A percentile compares a stretch with the other conserved stretches of the same genome.
Conservation (phyloP, 2,888 invertebrate species). For the Ichneumon xanthorius region DNA sequence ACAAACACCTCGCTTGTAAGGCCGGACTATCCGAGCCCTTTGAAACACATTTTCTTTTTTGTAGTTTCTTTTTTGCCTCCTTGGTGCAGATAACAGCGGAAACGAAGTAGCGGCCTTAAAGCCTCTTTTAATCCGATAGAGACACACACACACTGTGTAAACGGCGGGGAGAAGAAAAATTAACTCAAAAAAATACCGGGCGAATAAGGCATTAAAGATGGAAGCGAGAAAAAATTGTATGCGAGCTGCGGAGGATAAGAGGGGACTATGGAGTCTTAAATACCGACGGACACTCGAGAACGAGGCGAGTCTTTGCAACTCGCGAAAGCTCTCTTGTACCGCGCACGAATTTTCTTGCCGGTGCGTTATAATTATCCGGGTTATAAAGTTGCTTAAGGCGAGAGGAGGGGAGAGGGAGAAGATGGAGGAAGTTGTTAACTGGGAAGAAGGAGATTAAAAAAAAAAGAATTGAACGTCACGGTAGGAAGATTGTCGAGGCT, state of each 20-base stretch:
- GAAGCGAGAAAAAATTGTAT: background rate
- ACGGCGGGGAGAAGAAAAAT: too few relatives aligned
- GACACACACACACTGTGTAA: too few relatives aligned
- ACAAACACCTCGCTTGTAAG: background rate
- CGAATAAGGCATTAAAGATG: background rate
- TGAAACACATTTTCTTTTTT: background rate
- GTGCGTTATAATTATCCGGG: constrained; percentile 1
- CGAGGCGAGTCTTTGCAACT: background rate
- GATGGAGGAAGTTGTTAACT: background rate
- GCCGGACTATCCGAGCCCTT: background rate
- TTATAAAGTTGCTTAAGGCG: background rate
- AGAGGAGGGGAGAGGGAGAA: background rate
- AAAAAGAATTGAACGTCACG: too few relatives aligned
- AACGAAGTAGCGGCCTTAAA: background rate
- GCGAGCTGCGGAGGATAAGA: background rate
- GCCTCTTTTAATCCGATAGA: background rate
- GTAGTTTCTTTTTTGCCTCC: background rate
- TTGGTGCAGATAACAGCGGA: background rate
- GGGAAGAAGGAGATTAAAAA: background rate
- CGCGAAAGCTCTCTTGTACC: background rate
- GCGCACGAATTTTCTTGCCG: background rate
- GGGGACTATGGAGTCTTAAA: background rate
- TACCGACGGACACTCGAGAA: background rate
- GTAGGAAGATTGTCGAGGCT: too few relatives aligned
- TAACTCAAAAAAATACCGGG: background rate